These are phyloP conservation scores for Lanistes nyassanus DNA, from an alignment of 1,140 invertebrate species.

Conservation along the genomic window DNA sequence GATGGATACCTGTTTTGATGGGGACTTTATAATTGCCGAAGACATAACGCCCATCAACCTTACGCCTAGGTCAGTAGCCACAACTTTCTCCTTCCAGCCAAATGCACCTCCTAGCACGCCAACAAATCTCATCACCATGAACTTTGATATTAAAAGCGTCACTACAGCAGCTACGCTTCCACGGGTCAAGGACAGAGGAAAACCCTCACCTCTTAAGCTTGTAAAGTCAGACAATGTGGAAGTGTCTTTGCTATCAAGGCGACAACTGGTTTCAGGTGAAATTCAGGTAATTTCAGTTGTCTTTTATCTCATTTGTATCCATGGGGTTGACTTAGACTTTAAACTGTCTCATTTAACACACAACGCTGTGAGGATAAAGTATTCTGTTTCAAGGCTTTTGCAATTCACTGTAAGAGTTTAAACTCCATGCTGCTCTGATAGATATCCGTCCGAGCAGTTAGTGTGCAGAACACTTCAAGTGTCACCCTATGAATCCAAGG, in stretches of 20 bases:
- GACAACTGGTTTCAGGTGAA: conserved; percentile 23
- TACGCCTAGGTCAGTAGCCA: conserved; percentile 58
- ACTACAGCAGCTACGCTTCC: conserved; percentile 57
- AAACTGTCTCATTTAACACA: too few relatives aligned
- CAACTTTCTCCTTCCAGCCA: conserved; percentile 47
- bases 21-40: conserved; percentile 28
- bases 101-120: conserved; percentile 38
- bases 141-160: conserved; percentile 42
- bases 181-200: conserved; percentile 40
- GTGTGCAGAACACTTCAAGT: too few relatives aligned
- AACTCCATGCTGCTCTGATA: too few relatives aligned
- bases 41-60: conserved; percentile 38
- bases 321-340: too few relatives aligned
- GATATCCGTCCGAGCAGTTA: too few relatives aligned
- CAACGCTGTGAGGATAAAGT: too few relatives aligned
- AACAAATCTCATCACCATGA: conserved; percentile 27
- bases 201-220: conserved; percentile 31
- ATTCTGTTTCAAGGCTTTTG: too few relatives aligned
- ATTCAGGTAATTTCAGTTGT: conserved; percentile 19
- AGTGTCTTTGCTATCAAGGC: neutral
- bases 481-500: too few relatives aligned
- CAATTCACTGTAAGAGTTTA: too few relatives aligned
- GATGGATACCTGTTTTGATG: conserved; percentile 7
- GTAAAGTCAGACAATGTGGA: conserved; percentile 17
- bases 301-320: too few relatives aligned